Evolutionary conservation across 1,140 invertebrate genomes (phyloP).

Genomic region (Cherax destructor): DNA sequence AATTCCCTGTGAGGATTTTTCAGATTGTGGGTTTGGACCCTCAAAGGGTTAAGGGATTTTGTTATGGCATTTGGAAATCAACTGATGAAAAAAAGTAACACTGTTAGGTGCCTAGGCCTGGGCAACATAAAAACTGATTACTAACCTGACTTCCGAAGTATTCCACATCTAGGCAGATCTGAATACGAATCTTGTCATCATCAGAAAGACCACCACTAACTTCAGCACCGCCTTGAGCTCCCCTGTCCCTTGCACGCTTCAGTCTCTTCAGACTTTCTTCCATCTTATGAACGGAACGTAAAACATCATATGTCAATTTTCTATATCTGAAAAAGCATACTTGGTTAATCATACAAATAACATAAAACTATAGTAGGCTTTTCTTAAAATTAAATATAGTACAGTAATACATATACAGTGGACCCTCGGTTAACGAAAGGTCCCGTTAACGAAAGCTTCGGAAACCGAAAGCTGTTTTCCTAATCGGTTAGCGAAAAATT

Average conservation of each 20-base stretch:
- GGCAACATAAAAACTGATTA: background rate
- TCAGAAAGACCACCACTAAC: conserved; percentile 81
- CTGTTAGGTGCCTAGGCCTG: background rate
- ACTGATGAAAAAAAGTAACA: background rate
- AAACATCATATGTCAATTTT: conserved; percentile 87
- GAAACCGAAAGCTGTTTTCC: no score
- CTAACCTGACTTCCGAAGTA: conserved; percentile 76
- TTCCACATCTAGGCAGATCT: conserved; percentile 90
- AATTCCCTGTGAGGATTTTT: no score
- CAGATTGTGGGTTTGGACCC: no score
- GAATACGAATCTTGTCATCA: conserved; percentile 94
- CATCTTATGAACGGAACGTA: conserved; percentile 94
- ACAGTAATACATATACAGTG: no score
- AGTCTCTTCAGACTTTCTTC: conserved; percentile 93
- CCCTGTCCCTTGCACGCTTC: conserved; percentile 88
- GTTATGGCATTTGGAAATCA: background rate
- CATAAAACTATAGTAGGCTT: no score
- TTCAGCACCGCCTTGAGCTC: conserved; percentile 73
- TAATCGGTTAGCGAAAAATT: no score
- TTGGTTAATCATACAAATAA: no score
- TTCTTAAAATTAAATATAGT: no score
- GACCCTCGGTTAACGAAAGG: no score
- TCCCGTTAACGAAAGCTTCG: no score
- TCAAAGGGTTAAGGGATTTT: background rate
- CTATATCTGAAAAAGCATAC: conserved; percentile 81